A percentile compares a stretch with the other conserved stretches of the same genome.
phyloP scores from a whole-genome alignment of 1,140 invertebrate species.

The Drosophila malerkotliana region DNA sequence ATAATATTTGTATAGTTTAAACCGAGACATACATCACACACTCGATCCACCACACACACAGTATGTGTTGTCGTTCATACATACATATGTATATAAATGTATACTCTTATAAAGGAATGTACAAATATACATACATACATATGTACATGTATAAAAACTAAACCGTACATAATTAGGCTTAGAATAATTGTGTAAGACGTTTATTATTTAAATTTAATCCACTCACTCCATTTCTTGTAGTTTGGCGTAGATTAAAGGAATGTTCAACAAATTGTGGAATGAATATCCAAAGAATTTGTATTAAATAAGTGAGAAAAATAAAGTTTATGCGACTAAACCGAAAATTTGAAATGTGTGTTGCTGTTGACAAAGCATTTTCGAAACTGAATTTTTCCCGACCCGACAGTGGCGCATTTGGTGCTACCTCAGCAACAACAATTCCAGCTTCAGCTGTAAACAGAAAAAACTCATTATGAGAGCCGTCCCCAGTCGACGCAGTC shows the following conservation, averaged over 20 bases:
- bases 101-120: too few species aligned
- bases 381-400: constrained; percentile 70
- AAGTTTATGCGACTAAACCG: constrained; percentile 81
- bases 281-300: constrained; percentile 57
- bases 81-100: not conserved
- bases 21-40: constrained; percentile 28
- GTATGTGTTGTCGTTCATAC: not conserved
- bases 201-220: not conserved
- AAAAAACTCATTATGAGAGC: constrained; percentile 68
- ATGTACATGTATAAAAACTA: not conserved
- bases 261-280: constrained; percentile 27
- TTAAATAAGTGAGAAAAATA: constrained; percentile 68
- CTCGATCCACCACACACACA: not conserved
- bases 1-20: constrained; percentile 62
- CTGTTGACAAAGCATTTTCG: constrained; percentile 82
- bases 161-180: constrained; percentile 32
- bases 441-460: constrained; percentile 31
- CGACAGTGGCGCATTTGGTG: constrained; percentile 41
- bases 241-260: constrained; percentile 12
- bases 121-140: not conserved
- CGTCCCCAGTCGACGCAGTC: constrained; percentile 16
- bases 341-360: constrained; percentile 81
- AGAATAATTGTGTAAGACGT: constrained; percentile 11
- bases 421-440: constrained; percentile 35
- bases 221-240: constrained; percentile 51